Percentiles rank a stretch among this genome's conserved stretches.
Conservation (phyloP, 1,140 invertebrate species). For the Atopsyche davidsoni region DNA sequence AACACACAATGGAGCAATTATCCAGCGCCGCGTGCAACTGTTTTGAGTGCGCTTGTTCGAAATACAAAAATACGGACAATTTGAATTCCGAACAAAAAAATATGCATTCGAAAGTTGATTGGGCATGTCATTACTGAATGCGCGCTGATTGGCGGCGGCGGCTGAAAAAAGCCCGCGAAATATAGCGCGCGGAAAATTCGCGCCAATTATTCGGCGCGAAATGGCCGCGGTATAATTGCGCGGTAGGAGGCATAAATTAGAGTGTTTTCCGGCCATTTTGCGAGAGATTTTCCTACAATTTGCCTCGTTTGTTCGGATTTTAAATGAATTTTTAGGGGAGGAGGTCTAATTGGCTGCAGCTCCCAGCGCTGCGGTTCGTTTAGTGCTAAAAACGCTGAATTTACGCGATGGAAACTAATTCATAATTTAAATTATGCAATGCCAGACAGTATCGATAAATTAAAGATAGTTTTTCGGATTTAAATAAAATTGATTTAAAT, state of each 20-base stretch:
- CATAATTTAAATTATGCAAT: too few species aligned
- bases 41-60: too few species aligned
- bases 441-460: too few species aligned
- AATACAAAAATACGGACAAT: neutral
- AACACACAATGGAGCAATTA: too few species aligned
- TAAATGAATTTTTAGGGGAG: slow-evolving; percentile 10
- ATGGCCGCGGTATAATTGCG: slow-evolving; percentile 14
- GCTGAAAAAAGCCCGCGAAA: slow-evolving; percentile 14
- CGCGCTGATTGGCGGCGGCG: slow-evolving; percentile 18
- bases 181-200: too few species aligned
- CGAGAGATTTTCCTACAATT: slow-evolving; percentile 14
- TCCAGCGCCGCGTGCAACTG: too few species aligned
- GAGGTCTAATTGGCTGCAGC: too few species aligned
- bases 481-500: too few species aligned
- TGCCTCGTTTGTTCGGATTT: slow-evolving; percentile 20
- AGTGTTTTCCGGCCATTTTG: slow-evolving; percentile 10
- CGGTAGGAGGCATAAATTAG: slow-evolving; percentile 23
- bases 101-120: slow-evolving; percentile 3
- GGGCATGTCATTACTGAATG: slow-evolving; percentile 21
- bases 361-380: too few species aligned
- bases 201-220: neutral
- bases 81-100: neutral
- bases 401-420: too few species aligned
- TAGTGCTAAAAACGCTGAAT: too few species aligned
- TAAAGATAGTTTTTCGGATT: too few species aligned